Percentiles rank a stretch among this genome's conserved stretches.
Conservation (phyloP, 2,113 vertebrate species). For the Cephalopholis sonnerati region DNA sequence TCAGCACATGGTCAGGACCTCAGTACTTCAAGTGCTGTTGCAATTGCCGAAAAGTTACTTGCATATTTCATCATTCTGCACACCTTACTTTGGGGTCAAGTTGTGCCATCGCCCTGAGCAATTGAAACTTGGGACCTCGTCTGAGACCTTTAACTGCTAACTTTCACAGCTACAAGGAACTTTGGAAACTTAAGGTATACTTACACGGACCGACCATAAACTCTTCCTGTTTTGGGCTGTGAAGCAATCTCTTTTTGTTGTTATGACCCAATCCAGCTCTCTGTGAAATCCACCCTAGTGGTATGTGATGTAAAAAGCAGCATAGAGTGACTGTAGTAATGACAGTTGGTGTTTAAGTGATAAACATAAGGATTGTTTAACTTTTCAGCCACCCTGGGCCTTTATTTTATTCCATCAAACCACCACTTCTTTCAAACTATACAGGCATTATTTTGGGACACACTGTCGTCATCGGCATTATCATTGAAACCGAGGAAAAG, state of each 20-base stretch:
- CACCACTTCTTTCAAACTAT: not conserved
- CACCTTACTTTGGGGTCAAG: constrained; percentile 29
- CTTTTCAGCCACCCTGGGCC: constrained; percentile 7
- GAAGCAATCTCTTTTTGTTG: constrained; percentile 20
- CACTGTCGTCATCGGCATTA: not conserved
- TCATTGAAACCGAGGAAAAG: not conserved
- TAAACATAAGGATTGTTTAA: not conserved
- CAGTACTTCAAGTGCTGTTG: constrained; percentile 3
- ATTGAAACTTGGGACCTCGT: constrained; percentile 22
- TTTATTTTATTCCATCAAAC: not conserved
- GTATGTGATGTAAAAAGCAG: constrained; percentile 17
- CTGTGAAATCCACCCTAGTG: constrained; percentile 36
- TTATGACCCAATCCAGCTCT: constrained; percentile 12
- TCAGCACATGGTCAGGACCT: constrained; percentile 6
- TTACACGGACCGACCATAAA: not conserved
- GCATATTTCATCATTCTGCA: constrained; percentile 55
- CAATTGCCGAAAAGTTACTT: constrained; percentile 24
- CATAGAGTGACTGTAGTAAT: not conserved
- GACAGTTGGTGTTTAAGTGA: constrained; percentile 3
- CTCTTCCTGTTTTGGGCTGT: constrained; percentile 1
- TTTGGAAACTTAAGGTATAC: not conserved
- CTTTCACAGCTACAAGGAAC: constrained; percentile 10
- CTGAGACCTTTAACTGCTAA: not conserved
- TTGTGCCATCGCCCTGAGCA: not conserved
- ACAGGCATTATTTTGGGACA: not conserved